Evolutionary conservation across 92 coral and sea anemone species (phyloP).

Genomic region (Micromussa lordhowensis): DNA sequence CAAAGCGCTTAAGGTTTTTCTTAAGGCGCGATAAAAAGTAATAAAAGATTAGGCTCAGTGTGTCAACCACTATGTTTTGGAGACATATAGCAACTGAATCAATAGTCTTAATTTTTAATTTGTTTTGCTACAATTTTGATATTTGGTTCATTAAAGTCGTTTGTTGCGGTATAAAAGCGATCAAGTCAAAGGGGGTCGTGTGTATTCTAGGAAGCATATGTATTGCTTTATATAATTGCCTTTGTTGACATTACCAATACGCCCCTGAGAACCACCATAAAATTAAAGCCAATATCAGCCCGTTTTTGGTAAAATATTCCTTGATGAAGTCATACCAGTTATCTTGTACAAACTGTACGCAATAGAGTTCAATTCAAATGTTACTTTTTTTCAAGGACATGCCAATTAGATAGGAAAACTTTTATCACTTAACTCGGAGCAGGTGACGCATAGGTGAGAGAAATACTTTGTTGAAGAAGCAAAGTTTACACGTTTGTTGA

Average conservation of each 20-base stretch:
- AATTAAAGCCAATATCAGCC: conserved; percentile 35
- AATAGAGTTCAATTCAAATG: conserved; percentile 44
- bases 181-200: conserved; percentile 22
- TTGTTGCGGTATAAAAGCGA: conserved; percentile 59
- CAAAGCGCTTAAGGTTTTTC: conserved; percentile 19
- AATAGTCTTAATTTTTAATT: conserved; percentile 67
- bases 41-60: conserved; percentile 3
- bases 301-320: conserved; percentile 34
- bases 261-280: conserved; percentile 13
- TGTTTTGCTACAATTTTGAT: conserved; percentile 68
- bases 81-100: conserved; percentile 25
- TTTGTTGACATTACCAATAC: conserved; percentile 41
- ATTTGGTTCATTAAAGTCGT: conserved; percentile 75
- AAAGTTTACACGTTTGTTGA: conserved; percentile 52
- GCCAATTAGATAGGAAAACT: conserved; percentile 33
- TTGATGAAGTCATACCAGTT: conserved; percentile 13
- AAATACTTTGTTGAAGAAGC: conserved; percentile 33
- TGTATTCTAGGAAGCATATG: conserved; percentile 39
- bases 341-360: conserved; percentile 44
- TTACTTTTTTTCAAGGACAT: conserved; percentile 31
- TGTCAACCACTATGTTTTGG: conserved; percentile 13
- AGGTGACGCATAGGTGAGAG: conserved; percentile 36
- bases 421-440: conserved; percentile 4
- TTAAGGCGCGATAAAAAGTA: background rate
- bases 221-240: conserved; percentile 37